Conservation (phyloP, 2,113 vertebrate species). For the Peromyscus polionotus region DNA sequence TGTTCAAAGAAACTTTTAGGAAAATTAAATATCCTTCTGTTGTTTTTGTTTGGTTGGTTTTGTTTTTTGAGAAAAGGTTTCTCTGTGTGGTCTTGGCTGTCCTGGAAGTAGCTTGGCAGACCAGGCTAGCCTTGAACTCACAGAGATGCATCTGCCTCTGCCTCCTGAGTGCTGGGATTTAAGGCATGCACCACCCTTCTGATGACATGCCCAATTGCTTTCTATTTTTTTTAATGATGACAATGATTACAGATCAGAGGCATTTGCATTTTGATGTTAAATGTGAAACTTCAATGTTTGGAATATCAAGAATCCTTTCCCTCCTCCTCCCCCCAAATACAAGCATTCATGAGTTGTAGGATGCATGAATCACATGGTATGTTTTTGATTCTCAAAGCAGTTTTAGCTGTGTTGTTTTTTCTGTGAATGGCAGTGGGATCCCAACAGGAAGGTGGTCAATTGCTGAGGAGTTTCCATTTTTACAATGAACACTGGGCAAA, state of each 20-base stretch:
- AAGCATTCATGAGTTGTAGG: not conserved
- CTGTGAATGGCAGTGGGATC: not conserved
- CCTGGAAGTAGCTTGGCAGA: no score
- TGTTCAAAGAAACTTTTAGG: slow-evolving; percentile 27
- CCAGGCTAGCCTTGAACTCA: no score
- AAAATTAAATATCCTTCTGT: slow-evolving; percentile 7
- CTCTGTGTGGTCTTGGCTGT: no score
- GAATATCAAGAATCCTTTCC: not conserved
- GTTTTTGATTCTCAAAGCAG: slow-evolving; percentile 5
- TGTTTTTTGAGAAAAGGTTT: no score
- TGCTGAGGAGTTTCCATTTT: slow-evolving; percentile 30
- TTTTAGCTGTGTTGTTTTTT: not conserved
- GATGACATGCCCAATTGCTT: not conserved
- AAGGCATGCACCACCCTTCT: not conserved
- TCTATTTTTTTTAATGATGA: not conserved
- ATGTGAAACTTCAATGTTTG: not conserved
- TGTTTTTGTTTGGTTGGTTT: no score
- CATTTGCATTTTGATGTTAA: slow-evolving; percentile 38
- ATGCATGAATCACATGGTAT: not conserved
- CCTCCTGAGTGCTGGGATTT: no score
- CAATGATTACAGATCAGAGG: slow-evolving; percentile 5
- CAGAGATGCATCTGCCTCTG: no score
- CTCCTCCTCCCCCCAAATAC: not conserved
- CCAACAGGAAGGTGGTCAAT: not conserved
- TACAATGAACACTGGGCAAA: not conserved